Evolutionary conservation across 92 coral and sea anemone genomes (phyloP).

Genomic region (Phenganax subtilis): DNA sequence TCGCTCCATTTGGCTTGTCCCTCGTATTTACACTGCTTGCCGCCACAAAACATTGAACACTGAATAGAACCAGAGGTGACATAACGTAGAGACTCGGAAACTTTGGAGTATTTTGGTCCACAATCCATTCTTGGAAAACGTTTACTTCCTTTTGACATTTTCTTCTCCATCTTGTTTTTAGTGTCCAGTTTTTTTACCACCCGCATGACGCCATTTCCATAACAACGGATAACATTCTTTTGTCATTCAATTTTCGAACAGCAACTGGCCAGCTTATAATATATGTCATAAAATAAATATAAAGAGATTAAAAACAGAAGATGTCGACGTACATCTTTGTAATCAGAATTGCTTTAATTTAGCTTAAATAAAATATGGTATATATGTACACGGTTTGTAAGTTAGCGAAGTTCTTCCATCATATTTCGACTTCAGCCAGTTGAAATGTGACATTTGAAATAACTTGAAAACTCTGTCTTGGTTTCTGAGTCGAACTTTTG

Average conservation of each 20-base stretch:
- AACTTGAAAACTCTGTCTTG: neutral
- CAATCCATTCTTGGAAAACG: slow-evolving; percentile 54
- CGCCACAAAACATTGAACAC: slow-evolving; percentile 99
- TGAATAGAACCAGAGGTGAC: slow-evolving; percentile 81
- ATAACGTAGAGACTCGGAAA: slow-evolving; percentile 88
- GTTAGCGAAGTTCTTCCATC: neutral
- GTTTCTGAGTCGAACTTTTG: neutral
- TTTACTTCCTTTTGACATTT: neutral
- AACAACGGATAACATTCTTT: too few relatives aligned
- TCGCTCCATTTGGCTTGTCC: slow-evolving; percentile 73
- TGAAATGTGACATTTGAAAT: neutral
- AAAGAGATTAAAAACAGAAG: too few relatives aligned
- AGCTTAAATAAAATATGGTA: too few relatives aligned
- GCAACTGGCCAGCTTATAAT: too few relatives aligned
- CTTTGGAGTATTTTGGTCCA: slow-evolving; percentile 92
- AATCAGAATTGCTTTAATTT: too few relatives aligned
- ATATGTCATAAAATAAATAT: too few relatives aligned
- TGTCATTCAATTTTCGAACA: too few relatives aligned
- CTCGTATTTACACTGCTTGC: slow-evolving; percentile 90
- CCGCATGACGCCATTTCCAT: too few relatives aligned
- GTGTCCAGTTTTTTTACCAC: too few relatives aligned
- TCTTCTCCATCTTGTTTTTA: neutral
- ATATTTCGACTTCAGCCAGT: neutral
- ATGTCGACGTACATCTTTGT: too few relatives aligned
- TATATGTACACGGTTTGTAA: too few relatives aligned